Conservation (phyloP, 2,797 vertebrate genomes). For the Merluccius polli region DNA sequence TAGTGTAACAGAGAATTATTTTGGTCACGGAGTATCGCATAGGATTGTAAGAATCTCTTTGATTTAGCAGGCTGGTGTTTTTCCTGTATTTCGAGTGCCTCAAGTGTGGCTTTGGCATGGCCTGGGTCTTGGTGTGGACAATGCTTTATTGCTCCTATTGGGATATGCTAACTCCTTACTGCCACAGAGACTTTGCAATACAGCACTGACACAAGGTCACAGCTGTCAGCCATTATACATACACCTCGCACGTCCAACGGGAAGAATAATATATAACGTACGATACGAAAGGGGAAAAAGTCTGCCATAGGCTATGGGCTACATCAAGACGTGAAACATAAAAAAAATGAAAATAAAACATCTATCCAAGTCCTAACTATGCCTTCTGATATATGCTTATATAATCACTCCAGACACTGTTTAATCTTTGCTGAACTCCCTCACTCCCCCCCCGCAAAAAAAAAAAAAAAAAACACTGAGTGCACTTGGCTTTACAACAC, state of each 20-base stretch:
- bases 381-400: constrained; percentile 24
- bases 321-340: background rate
- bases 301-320: background rate
- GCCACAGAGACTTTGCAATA: constrained; percentile 27
- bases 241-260: constrained; percentile 10
- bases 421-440: constrained; percentile 27
- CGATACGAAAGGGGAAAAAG: background rate
- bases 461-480: constrained; percentile 6
- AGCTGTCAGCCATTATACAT: constrained; percentile 12
- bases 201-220: constrained; percentile 19
- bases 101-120: constrained; percentile 19
- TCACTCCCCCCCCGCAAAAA: background rate
- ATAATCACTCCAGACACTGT: constrained; percentile 30
- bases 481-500: constrained; percentile 40
- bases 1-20: background rate
- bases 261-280: background rate
- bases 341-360: constrained; percentile 6
- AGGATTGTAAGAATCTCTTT: background rate
- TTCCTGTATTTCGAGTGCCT: background rate
- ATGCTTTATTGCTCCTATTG: constrained; percentile 7
- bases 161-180: constrained; percentile 4
- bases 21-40: background rate
- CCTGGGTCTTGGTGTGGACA: constrained; percentile 20
- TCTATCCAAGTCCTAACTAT: constrained; percentile 24
- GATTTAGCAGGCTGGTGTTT: background rate